Percentiles rank a stretch among this genome's conserved stretches.
Evolutionary conservation across 2,888 invertebrate genomes (phyloP).

Genomic region (Epirrita christyi): DNA sequence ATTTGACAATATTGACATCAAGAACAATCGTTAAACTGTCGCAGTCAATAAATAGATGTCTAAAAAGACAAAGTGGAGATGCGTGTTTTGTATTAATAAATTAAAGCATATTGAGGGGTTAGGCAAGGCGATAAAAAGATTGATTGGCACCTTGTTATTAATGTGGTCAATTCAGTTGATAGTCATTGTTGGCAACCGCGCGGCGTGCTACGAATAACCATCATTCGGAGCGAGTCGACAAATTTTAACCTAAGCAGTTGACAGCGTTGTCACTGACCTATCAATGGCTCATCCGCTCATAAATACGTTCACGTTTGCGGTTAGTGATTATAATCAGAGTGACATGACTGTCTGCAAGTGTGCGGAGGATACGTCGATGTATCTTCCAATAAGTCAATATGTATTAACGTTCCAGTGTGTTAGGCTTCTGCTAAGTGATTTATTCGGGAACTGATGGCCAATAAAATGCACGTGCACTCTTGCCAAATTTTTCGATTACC

Average conservation of each 20-base stretch:
- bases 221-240: slow-evolving; percentile 63
- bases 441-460: slow-evolving; percentile 46
- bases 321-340: slow-evolving; percentile 17
- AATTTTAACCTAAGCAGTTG: slow-evolving; percentile 49
- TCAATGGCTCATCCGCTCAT: slow-evolving; percentile 24
- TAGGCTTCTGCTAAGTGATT: slow-evolving; percentile 33
- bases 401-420: slow-evolving; percentile 36
- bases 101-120: slow-evolving; percentile 62
- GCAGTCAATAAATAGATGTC: slow-evolving; percentile 49
- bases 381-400: slow-evolving; percentile 33
- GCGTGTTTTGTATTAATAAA: slow-evolving; percentile 61
- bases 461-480: slow-evolving; percentile 38
- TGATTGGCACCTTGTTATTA: slow-evolving; percentile 67
- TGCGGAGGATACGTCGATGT: slow-evolving; percentile 24
- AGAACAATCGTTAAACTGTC: slow-evolving; percentile 45
- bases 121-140: slow-evolving; percentile 64
- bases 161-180: slow-evolving; percentile 60
- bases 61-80: slow-evolving; percentile 50
- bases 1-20: slow-evolving; percentile 41
- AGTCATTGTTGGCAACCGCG: slow-evolving; percentile 63
- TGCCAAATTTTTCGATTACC: slow-evolving; percentile 48
- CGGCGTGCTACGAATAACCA: slow-evolving; percentile 45
- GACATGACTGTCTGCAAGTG: slow-evolving; percentile 11
- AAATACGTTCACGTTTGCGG: slow-evolving; percentile 14
- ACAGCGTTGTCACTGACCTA: slow-evolving; percentile 37